phyloP scores from a whole-genome alignment of 2,888 invertebrate genomes.

The Sesia apiformis region DNA sequence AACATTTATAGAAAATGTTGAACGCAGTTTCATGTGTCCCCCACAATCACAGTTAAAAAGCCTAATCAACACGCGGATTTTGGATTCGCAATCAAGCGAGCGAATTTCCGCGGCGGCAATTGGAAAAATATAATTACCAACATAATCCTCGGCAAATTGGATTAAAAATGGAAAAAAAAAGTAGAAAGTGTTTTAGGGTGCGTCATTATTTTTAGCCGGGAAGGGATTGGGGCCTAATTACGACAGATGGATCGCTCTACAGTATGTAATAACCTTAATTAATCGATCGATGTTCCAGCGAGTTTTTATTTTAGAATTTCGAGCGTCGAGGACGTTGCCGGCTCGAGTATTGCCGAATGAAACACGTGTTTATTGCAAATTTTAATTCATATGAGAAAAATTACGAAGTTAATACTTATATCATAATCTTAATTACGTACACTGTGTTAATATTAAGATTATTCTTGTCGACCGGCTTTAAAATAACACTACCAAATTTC shows the following conservation, averaged over 20 bases:
- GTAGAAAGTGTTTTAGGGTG: conserved; percentile 69
- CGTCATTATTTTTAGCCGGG: conserved; percentile 71
- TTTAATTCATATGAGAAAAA: too few relatives aligned
- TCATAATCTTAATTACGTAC: too few relatives aligned
- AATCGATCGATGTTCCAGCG: conserved; percentile 56
- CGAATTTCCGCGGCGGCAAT: conserved; percentile 63
- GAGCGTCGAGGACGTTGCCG: conserved; percentile 2
- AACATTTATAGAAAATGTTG: too few relatives aligned
- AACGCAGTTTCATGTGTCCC: conserved; percentile 4
- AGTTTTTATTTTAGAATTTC: conserved; percentile 37
- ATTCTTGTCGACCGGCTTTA: too few relatives aligned
- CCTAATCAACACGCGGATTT: conserved; percentile 60
- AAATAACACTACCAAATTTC: too few relatives aligned
- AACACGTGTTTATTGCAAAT: background rate
- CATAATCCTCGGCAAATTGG: conserved; percentile 75
- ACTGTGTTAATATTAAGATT: too few relatives aligned
- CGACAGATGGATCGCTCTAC: conserved; percentile 68
- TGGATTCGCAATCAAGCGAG: conserved; percentile 61
- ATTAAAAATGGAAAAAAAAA: conserved; percentile 72
- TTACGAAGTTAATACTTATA: too few relatives aligned
- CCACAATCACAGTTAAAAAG: conserved; percentile 45
- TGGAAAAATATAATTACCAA: conserved; percentile 75
- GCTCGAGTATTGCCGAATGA: background rate
- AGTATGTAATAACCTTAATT: conserved; percentile 70
- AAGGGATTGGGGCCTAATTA: conserved; percentile 67